Conservation (phyloP, 1,140 invertebrate species). For the Penaeus japonicus region DNA sequence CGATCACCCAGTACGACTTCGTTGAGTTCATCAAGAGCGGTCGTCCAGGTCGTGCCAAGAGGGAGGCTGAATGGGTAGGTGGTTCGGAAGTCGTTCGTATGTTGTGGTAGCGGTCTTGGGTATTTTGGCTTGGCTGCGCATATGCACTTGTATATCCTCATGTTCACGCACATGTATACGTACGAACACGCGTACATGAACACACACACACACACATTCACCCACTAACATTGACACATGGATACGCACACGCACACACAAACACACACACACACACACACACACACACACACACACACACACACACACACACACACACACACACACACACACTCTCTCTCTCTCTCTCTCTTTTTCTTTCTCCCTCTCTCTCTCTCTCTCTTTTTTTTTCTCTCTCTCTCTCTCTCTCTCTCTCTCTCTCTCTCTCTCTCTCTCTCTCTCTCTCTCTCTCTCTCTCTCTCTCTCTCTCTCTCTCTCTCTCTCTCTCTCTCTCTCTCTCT, state of each 20-base stretch:
- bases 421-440: not conserved
- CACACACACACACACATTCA: not conserved
- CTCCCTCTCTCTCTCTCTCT: not conserved
- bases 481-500: not conserved
- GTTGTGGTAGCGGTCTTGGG: not conserved
- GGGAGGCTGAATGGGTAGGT: constrained; percentile 35
- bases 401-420: not conserved
- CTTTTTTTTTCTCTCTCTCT: not conserved
- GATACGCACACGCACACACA: not conserved
- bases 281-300: constrained; percentile 6
- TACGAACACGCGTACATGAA: not conserved
- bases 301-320: constrained; percentile 6
- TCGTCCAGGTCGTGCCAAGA: constrained; percentile 40
- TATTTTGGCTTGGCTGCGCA: not conserved
- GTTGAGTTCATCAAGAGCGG: constrained; percentile 81
- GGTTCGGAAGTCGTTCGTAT: not conserved
- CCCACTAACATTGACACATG: not conserved
- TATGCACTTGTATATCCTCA: not conserved
- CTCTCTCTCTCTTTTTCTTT: not conserved
- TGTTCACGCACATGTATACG: not conserved
- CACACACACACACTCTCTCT: not conserved
- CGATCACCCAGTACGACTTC: constrained; percentile 95
- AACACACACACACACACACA: not conserved
- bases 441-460: constrained; percentile 36
- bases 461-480: constrained; percentile 54